A percentile compares a stretch with the other conserved stretches of the same genome.
Conservation (phyloP, 1,140 invertebrate genomes). For the Diploscapter pachys region DNA sequence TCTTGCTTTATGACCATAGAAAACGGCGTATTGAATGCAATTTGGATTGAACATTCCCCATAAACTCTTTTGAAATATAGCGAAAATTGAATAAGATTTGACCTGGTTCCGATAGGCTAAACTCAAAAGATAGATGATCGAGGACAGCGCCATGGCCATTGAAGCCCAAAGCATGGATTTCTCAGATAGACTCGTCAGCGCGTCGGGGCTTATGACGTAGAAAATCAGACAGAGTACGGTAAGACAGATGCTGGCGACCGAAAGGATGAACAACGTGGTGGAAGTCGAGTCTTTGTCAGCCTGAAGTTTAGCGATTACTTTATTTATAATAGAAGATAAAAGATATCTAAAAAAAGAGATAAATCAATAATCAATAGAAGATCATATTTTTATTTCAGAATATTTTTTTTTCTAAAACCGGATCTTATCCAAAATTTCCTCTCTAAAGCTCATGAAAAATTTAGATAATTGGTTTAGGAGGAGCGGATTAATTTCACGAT, state of each 20-base stretch:
- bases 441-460: too few relatives aligned
- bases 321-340: too few relatives aligned
- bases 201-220: constrained; percentile 28
- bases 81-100: not conserved
- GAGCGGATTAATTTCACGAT: too few relatives aligned
- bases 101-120: constrained; percentile 38
- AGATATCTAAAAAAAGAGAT: too few relatives aligned
- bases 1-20: not conserved
- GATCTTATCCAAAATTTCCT: too few relatives aligned
- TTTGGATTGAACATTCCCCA: too few relatives aligned
- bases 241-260: constrained; percentile 29
- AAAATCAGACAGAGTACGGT: constrained; percentile 37
- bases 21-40: not conserved
- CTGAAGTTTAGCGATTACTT: constrained; percentile 13
- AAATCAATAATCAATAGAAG: too few relatives aligned
- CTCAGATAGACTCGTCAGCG: constrained; percentile 28
- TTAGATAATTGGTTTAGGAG: too few relatives aligned
- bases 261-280: constrained; percentile 32
- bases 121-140: constrained; percentile 35
- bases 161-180: constrained; percentile 32
- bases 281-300: constrained; percentile 33
- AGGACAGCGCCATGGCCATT: constrained; percentile 28
- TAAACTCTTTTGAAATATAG: not conserved
- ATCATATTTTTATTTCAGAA: too few relatives aligned
- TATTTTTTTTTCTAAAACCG: too few relatives aligned